A percentile compares a stretch with the other conserved stretches of the same genome.
Evolutionary conservation across 2,888 invertebrate genomes (phyloP).

Genomic region (Crossocerus cetratus): DNA sequence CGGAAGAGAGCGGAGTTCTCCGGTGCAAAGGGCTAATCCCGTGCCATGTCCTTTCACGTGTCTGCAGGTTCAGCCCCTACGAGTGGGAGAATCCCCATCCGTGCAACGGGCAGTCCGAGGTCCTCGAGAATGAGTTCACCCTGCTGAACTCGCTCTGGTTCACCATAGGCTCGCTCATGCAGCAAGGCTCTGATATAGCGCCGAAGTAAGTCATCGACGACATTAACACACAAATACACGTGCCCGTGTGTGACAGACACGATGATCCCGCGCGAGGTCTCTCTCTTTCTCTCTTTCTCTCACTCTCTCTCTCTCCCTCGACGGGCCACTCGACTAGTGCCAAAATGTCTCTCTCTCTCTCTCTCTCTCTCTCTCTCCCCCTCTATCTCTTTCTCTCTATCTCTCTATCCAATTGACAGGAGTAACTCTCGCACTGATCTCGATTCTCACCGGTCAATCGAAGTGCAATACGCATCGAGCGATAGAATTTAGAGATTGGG

Average conservation of each 20-base stretch:
- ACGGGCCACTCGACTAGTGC: too few relatives aligned
- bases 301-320: not conserved
- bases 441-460: conserved; percentile 7
- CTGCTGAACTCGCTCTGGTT: conserved; percentile 96
- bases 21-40: conserved; percentile 63
- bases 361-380: not conserved
- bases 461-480: not conserved
- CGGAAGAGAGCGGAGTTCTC: not conserved
- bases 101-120: conserved; percentile 90
- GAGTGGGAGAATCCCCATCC: conserved; percentile 95
- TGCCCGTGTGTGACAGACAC: conserved; percentile 2
- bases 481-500: conserved; percentile 22
- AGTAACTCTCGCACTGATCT: not conserved
- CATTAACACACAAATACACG: conserved; percentile 23
- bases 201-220: conserved; percentile 85
- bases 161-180: conserved; percentile 94
- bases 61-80: conserved; percentile 91
- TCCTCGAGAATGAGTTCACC: conserved; percentile 93
- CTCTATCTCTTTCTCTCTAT: not conserved
- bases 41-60: conserved; percentile 71
- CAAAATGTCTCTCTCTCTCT: too few relatives aligned
- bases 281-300: not conserved
- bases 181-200: conserved; percentile 94
- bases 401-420: not conserved
- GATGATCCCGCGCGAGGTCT: not conserved